Base-by-base conservation (phyloP, 53 echinoderm and acorn worm species). In the Paelopatides confundens region DNA sequence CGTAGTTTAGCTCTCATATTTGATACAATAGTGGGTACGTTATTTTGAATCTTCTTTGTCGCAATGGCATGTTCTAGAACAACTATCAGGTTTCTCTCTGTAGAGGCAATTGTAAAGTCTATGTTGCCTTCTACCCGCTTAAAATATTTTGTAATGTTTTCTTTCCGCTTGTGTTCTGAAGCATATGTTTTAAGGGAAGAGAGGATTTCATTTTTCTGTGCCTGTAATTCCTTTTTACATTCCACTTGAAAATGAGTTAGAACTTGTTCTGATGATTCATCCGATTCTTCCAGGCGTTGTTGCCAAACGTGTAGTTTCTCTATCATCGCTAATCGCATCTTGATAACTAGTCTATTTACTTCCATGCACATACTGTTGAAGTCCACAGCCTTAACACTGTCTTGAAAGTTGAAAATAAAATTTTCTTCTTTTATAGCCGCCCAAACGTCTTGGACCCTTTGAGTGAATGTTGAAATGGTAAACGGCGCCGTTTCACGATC, bases 301-400 rank as follows among this genome's bases (percentile, higher is more conserved):
- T 71, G 38, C 71, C 71, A 71, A 12, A 26, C 26, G 23, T 39
- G 23, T 28, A 39, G 28, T 54, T 21, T 23, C 14, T 39, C 40
- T 12, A 68, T 36, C 2, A 39, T 14, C 24, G 2, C 11, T 0
- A 69, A 3, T 46, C 71, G 38, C 71, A 71, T 43, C 1, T 21
- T 29, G 15, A 12, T 71, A 6, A 71, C 3, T 35, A 23, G 43
- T 23, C 39, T 46, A 21, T 46, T 71, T 3, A 71, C 39, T 31
- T 81, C 81, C 81, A 81, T 81, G 4, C 27, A 31, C 53, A 81
- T 27, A 32, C 27, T 52, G 21, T 81, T 53, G 17, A 33, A 81
- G 21, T 81, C 52, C 4, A 81, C 31, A 34, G 81, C 81, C 31
- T 81, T 54, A 15, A 81, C 30, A n/a, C 81, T 81, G 30, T 81